phyloP scores from a whole-genome alignment of 2,113 vertebrate genomes.

The Epinephelus lanceolatus region DNA sequence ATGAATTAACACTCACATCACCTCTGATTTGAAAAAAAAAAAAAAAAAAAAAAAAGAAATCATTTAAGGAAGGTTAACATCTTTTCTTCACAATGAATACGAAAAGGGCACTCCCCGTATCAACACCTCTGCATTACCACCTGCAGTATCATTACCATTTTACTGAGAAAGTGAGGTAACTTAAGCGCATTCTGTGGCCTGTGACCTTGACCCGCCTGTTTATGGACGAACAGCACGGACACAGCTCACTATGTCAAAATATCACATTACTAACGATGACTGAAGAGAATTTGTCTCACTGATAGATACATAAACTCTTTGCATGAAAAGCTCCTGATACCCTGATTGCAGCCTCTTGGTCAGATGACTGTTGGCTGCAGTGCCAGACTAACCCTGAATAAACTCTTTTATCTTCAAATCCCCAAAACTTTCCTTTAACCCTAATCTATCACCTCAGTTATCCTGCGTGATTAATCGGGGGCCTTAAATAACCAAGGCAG shows the following conservation, averaged over 20 bases:
- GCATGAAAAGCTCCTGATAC: conserved; percentile 17
- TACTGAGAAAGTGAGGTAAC: conserved; percentile 38
- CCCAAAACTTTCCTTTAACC: conserved; percentile 82
- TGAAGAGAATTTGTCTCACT: conserved; percentile 29
- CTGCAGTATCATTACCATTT: conserved; percentile 45
- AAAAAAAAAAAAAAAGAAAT: conserved; percentile 66
- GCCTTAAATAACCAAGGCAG: conserved; percentile 82
- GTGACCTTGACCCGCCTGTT: conserved; percentile 37
- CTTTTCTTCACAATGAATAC: conserved; percentile 73
- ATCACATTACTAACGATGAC: conserved; percentile 47
- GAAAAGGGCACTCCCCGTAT: conserved; percentile 55
- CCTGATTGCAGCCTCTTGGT: conserved; percentile 20
- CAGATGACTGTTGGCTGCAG: conserved; percentile 31
- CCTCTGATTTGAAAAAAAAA: conserved; percentile 63
- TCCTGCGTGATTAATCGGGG: conserved; percentile 85
- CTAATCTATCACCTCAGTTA: conserved; percentile 84
- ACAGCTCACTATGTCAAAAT: conserved; percentile 24
- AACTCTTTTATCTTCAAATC: conserved; percentile 65
- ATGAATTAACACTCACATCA: conserved; percentile 75
- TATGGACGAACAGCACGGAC: conserved; percentile 28
- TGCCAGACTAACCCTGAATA: conserved; percentile 44
- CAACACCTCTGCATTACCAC: conserved; percentile 48
- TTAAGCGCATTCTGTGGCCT: conserved; percentile 10
- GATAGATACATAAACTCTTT: conserved; percentile 1
- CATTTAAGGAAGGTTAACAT: conserved; percentile 68